Evolutionary conservation across 2,888 invertebrate genomes (phyloP).

Genomic region (Charanyca ferruginea): DNA sequence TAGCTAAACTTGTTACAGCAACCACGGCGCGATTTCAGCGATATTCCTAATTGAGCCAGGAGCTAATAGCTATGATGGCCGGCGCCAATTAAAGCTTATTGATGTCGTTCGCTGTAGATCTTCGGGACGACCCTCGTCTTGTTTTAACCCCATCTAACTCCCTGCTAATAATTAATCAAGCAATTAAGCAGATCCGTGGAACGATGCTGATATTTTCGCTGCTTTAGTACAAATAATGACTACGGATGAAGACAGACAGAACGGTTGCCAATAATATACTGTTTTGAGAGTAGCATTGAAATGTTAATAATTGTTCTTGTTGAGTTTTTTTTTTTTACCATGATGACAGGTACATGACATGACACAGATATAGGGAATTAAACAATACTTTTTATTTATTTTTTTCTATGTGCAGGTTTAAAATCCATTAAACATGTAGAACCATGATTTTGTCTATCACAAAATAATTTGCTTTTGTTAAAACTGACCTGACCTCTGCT

Average conservation of each 20-base stretch:
- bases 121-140: slow-evolving; percentile 86
- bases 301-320: background rate
- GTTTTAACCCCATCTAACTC: slow-evolving; percentile 85
- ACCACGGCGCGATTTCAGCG: slow-evolving; percentile 66
- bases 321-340: too few species aligned
- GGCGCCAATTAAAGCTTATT: slow-evolving; percentile 88
- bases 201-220: slow-evolving; percentile 77
- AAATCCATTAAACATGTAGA: background rate
- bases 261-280: slow-evolving; percentile 7
- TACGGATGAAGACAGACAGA: slow-evolving; percentile 3
- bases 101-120: slow-evolving; percentile 86
- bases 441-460: background rate
- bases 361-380: background rate
- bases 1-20: slow-evolving; percentile 62
- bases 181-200: slow-evolving; percentile 83
- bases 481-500: background rate
- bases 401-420: too few species aligned
- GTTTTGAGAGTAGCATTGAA: background rate
- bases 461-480: slow-evolving; percentile 12
- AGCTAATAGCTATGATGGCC: slow-evolving; percentile 86
- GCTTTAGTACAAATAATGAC: slow-evolving; percentile 28
- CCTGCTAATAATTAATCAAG: slow-evolving; percentile 89
- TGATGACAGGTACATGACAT: background rate
- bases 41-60: slow-evolving; percentile 84
- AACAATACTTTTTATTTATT: background rate